Percentiles rank a stretch among this genome's conserved stretches.
phyloP scores from a whole-genome alignment of 2,797 vertebrate species.

The Brachyalestes nurse region DNA sequence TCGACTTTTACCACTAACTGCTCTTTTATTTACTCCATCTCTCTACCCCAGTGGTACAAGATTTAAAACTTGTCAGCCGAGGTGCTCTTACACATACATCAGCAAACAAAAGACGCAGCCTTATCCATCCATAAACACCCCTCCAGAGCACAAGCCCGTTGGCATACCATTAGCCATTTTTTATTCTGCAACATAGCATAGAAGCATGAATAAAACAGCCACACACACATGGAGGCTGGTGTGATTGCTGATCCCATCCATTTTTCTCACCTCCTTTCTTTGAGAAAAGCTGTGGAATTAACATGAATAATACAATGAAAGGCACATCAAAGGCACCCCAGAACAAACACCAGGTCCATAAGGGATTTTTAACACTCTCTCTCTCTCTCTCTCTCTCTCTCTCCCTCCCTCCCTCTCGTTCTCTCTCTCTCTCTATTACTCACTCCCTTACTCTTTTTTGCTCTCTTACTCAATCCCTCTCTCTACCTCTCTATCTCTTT shows the following conservation, averaged over 20 bases:
- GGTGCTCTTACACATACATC: neutral
- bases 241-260: constrained; percentile 38
- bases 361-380: constrained; percentile 45
- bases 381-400: neutral
- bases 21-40: neutral
- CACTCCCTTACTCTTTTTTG: neutral
- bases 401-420: neutral
- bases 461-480: neutral
- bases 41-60: neutral
- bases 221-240: neutral
- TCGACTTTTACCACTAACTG: neutral
- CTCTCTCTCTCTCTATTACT: neutral
- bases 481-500: neutral
- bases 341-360: constrained; percentile 65
- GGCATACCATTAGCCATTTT: neutral
- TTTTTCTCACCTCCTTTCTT: constrained; percentile 57
- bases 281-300: constrained; percentile 34
- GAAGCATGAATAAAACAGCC: constrained; percentile 34
- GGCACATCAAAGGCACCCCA: constrained; percentile 67
- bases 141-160: neutral
- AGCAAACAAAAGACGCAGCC: constrained; percentile 1
- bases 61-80: constrained; percentile 17
- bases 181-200: constrained; percentile 20
- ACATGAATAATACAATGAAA: constrained; percentile 59
- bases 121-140: constrained; percentile 16